Base-by-base conservation (phyloP, 92 coral and sea anemone species). In the Epizoanthus fatuus region DNA sequence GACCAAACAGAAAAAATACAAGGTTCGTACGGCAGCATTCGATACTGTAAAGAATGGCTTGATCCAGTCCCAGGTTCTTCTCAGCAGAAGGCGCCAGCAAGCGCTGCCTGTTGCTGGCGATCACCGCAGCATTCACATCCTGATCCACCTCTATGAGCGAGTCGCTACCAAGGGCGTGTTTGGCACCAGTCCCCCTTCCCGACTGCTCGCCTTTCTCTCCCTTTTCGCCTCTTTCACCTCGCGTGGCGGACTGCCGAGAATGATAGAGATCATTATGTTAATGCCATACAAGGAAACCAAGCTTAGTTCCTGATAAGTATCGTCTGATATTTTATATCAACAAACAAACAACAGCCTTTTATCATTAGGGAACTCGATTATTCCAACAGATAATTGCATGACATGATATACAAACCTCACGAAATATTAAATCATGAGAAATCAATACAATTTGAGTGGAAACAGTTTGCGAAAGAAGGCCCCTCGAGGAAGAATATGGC, bases 11-110 rank as follows among this genome's bases (percentile, higher is more conserved):
- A 69, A 20, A 69, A 32, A 49, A 69, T 49, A 32, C 8, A 38
- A 32, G 57, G 55, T 83, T 90, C 98, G 63, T 85, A 97, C 99
- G 80, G 75, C 99, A 97, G 51, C 96, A 90, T 45, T 86, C 92
- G 51, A 97, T 97, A 80, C 99, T 95, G 68, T 93, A 87, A 42
- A 97, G 85, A 35, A 97, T 91, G 32, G 99, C 98, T 90, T 97
- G 98, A 59, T 97, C 99, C 51, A 97, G 93, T 42, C 98, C 97
- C 85, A 95, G 81, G 74, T 93, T 87, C 83, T 96, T 96, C 54
- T 96, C 99, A 17, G 88, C 67, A 38, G 91, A 75, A 40, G 91
- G 92, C 58, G 91, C 91, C 47, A 92, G 75, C 78, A 89, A 75
- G 62, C 95, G 92, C 70, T 89, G 79, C 35, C 93, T 91, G 76